phyloP scores from a whole-genome alignment of 1,140 invertebrate genomes.

The Diachasmimorpha longicaudata region DNA sequence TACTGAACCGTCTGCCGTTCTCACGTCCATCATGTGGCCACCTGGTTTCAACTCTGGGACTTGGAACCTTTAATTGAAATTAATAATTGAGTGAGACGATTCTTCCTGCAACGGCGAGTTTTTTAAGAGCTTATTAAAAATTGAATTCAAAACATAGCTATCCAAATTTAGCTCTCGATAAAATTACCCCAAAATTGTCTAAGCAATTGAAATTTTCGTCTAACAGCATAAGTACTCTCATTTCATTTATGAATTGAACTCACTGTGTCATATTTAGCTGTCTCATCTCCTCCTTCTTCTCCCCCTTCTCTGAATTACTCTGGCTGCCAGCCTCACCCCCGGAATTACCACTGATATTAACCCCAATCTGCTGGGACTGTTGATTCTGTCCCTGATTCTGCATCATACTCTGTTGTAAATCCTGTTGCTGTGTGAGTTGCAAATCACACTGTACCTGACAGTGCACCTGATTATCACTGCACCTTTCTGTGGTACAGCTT shows the following conservation, averaged over 20 bases:
- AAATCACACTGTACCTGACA: slow-evolving; percentile 59
- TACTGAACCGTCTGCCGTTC: slow-evolving; percentile 72
- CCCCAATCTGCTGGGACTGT: slow-evolving; percentile 47
- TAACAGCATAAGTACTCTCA: no score
- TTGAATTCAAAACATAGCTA: no score
- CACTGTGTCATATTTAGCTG: slow-evolving; percentile 61
- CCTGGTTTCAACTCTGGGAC: slow-evolving; percentile 61
- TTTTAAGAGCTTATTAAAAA: no score
- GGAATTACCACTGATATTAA: slow-evolving; percentile 49
- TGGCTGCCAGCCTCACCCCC: slow-evolving; percentile 42
- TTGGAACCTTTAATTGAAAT: slow-evolving; percentile 53
- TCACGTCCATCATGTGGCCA: slow-evolving; percentile 73
- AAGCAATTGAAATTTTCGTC: no score
- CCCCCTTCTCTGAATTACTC: slow-evolving; percentile 48
- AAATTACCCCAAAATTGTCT: no score
- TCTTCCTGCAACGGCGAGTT: no score
- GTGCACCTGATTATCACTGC: slow-evolving; percentile 58
- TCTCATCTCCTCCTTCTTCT: slow-evolving; percentile 60
- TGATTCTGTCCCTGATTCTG: slow-evolving; percentile 51
- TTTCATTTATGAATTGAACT: slow-evolving; percentile 21
- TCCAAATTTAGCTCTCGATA: no score
- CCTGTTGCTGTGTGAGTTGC: slow-evolving; percentile 57
- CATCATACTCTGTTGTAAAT: slow-evolving; percentile 58
- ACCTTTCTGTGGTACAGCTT: slow-evolving; percentile 55
- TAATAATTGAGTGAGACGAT: background rate